Percentiles rank a stretch among this genome's conserved stretches.
These are phyloP conservation scores for Chelonia mydas DNA, from an alignment of 2,797 vertebrate genomes.

Conservation along the genomic window DNA sequence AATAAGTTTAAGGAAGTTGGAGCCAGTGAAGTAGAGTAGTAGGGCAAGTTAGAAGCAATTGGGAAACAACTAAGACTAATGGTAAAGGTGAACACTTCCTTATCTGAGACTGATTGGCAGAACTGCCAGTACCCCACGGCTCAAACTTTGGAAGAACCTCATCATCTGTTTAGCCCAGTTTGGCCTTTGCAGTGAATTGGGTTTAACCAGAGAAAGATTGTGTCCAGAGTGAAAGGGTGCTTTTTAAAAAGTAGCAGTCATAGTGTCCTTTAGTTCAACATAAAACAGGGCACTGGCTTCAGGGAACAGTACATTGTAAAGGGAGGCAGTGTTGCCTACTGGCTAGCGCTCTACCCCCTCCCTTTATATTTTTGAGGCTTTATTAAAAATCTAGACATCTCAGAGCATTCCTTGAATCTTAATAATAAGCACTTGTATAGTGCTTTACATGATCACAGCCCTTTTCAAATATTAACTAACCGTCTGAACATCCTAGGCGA, in stretches of 20 bases:
- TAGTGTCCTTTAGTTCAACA: neutral
- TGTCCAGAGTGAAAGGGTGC: neutral
- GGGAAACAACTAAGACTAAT: neutral
- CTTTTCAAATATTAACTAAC: too few relatives aligned
- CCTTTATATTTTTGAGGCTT: too few relatives aligned
- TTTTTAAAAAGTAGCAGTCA: neutral
- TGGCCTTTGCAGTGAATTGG: neutral
- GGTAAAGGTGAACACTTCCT: neutral
- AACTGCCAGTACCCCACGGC: rapidly evolving
- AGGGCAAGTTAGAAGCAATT: neutral
- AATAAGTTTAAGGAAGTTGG: neutral
- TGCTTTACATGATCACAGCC: too few relatives aligned
- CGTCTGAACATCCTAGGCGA: too few relatives aligned
- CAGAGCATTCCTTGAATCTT: too few relatives aligned
- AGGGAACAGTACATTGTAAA: neutral
- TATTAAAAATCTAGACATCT: too few relatives aligned
- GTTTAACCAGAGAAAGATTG: neutral
- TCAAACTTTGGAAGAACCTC: neutral
- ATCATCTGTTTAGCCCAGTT: too few relatives aligned
- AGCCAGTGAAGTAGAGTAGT: neutral
- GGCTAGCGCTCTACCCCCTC: neutral
- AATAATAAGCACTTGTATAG: too few relatives aligned
- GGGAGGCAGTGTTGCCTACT: neutral
- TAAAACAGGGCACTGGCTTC: neutral
- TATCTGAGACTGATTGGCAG: neutral